These are phyloP conservation scores for Sarcophaga subvicina DNA, from an alignment of 2,888 invertebrate species.

Conservation along the genomic window DNA sequence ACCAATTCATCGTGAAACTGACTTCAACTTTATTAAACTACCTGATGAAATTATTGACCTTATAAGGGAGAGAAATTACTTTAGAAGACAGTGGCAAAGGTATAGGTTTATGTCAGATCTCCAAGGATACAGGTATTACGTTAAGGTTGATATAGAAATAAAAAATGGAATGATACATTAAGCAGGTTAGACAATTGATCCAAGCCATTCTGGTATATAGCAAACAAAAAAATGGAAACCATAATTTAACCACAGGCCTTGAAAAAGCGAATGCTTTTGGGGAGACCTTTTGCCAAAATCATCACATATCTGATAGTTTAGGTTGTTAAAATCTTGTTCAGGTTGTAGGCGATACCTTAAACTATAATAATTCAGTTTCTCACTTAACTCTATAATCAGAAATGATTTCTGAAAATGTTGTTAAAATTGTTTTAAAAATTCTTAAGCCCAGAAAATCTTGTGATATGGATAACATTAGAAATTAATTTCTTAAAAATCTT, in stretches of 20 bases:
- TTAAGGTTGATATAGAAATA: conserved; percentile 30
- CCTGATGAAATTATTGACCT: not conserved
- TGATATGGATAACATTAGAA: conserved; percentile 7
- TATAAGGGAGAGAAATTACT: not conserved
- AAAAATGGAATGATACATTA: conserved; percentile 41
- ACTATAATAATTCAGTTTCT: not conserved
- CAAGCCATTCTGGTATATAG: conserved; percentile 46
- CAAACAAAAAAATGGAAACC: conserved; percentile 2
- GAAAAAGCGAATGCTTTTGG: not conserved
- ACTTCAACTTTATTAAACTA: conserved; percentile 25
- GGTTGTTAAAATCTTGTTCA: not conserved
- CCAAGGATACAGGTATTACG: conserved; percentile 1
- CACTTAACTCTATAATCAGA: not conserved
- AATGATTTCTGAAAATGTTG: not conserved
- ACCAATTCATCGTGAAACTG: not conserved
- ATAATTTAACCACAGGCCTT: not conserved
- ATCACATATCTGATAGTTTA: conserved; percentile 7
- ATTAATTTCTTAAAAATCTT: conserved; percentile 6
- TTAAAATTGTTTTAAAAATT: not conserved
- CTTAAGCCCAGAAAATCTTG: not conserved
- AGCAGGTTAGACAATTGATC: conserved; percentile 30
- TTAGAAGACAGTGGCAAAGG: not conserved
- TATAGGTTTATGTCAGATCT: not conserved
- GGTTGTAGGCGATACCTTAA: not conserved
- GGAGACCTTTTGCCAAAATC: not conserved